Conservation (phyloP, 1,140 invertebrate species). For the Solenopsis invicta region DNA sequence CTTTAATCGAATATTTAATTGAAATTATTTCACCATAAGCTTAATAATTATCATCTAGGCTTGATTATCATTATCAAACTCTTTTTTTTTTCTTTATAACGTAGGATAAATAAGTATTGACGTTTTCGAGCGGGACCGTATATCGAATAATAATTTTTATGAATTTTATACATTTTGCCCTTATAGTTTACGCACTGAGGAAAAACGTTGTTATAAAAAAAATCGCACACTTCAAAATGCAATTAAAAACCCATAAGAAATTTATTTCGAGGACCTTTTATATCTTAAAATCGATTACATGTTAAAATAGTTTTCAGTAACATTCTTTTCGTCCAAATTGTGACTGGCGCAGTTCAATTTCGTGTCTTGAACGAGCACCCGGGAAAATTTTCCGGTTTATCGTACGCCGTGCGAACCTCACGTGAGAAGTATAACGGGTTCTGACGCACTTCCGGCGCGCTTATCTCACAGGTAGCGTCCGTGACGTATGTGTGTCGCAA, state of each 20-base stretch:
- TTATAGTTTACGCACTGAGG: not conserved
- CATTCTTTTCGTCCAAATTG: not conserved
- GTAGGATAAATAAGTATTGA: not conserved
- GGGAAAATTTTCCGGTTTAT: conserved; percentile 27
- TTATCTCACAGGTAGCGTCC: conserved; percentile 62
- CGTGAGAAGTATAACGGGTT: conserved; percentile 23
- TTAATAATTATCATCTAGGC: too few relatives aligned
- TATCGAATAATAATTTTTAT: not conserved
- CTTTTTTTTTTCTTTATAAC: not conserved
- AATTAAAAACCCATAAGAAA: not conserved
- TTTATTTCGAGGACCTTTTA: not conserved
- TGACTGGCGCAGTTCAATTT: not conserved
- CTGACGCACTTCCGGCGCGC: conserved; percentile 62
- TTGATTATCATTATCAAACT: too few relatives aligned
- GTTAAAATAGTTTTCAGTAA: not conserved
- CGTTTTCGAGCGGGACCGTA: not conserved
- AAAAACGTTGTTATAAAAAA: too few relatives aligned
- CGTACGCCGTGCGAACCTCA: conserved; percentile 7
- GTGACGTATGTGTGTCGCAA: conserved; percentile 31
- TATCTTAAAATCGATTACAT: not conserved
- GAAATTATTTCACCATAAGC: too few relatives aligned
- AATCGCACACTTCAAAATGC: not conserved
- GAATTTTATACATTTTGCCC: not conserved
- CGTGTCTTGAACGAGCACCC: not conserved
- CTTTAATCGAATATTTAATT: too few relatives aligned